Conservation (phyloP, 2,888 invertebrate genomes). For the Noctua comes region DNA sequence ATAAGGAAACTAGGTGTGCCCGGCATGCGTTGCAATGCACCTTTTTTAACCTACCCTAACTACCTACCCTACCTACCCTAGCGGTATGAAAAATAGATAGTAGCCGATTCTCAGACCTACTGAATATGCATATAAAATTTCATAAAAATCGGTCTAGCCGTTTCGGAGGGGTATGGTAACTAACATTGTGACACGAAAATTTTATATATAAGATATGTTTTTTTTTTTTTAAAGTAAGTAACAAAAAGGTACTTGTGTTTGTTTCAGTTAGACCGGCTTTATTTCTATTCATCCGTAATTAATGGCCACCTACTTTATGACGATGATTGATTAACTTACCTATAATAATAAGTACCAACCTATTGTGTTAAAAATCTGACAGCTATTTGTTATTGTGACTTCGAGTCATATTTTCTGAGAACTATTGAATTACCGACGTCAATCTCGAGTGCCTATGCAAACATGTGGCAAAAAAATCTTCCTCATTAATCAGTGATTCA, state of each 20-base stretch:
- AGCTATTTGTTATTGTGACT: conserved; percentile 21
- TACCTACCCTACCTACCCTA: too few relatives aligned
- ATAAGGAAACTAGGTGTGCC: too few relatives aligned
- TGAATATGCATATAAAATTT: too few relatives aligned
- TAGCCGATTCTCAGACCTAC: too few relatives aligned
- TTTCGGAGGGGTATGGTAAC: too few relatives aligned
- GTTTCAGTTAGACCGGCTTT: too few relatives aligned
- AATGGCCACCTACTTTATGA: not conserved
- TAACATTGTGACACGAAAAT: too few relatives aligned
- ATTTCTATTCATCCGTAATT: not conserved
- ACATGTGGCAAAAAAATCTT: conserved; percentile 21
- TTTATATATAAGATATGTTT: too few relatives aligned
- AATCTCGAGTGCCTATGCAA: conserved; percentile 35
- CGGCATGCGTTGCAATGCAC: too few relatives aligned
- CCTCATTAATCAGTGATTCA: conserved; percentile 37
- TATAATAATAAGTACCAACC: not conserved
- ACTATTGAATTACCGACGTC: conserved; percentile 26
- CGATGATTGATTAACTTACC: not conserved
- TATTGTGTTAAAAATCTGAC: not conserved
- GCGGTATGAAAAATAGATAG: too few relatives aligned
- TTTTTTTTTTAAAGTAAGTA: not conserved
- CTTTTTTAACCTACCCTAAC: too few relatives aligned
- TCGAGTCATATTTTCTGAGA: conserved; percentile 41
- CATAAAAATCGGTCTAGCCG: too few relatives aligned
- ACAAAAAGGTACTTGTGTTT: not conserved